Base-by-base conservation (phyloP, 2,888 invertebrate genomes). In the Acrocera orbiculus region DNA sequence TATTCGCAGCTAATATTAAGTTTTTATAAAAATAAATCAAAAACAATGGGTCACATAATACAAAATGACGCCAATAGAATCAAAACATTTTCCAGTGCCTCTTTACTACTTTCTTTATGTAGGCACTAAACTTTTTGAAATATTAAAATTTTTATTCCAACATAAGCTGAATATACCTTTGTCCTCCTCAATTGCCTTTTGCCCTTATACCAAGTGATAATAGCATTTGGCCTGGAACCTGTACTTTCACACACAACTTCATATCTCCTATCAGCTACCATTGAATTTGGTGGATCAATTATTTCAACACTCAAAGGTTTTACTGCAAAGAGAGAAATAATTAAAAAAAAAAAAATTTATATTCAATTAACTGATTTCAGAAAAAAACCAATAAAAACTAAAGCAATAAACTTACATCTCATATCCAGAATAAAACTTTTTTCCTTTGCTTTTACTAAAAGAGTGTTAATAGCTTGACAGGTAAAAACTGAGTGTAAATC, bases 181-280 rank as follows among this genome's bases (percentile, higher is more conserved):
- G 80, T 77, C 54, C 80, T 70, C 49, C 77, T 73, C 43, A 85
- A 70, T 52, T 78, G 78, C 38, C 81, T 66, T 55, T 81, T 82
- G 41, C 83, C 85, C 59, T 86, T 86, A 65, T 80, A 82, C 87
- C 87, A 87, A 11, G 83, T 77, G 58, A 87, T 75, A 53, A 80
- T 70, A 17, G 87, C 83, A 15, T 85, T 76, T 36, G 87, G 86
- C 41, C 85, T 67, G 31, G 85, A 85, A 46, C 87, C 87, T 9
- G 78, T 76, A 4, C 85, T 79, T 58, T 79, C 76, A 53, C 87
- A 89, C 34, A 74, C 69, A 38, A 87, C 75, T 57, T 82, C 79
- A 62, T 85, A 86, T 33, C 78, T 67, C 38, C 78, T 73, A 51
- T 85, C 85, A 9, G 86, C 85, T 31, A 80, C 76, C 51, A 89